These are phyloP conservation scores for Chaetops frenatus DNA, from an alignment of 2,113 vertebrate genomes.

Conservation along the genomic window DNA sequence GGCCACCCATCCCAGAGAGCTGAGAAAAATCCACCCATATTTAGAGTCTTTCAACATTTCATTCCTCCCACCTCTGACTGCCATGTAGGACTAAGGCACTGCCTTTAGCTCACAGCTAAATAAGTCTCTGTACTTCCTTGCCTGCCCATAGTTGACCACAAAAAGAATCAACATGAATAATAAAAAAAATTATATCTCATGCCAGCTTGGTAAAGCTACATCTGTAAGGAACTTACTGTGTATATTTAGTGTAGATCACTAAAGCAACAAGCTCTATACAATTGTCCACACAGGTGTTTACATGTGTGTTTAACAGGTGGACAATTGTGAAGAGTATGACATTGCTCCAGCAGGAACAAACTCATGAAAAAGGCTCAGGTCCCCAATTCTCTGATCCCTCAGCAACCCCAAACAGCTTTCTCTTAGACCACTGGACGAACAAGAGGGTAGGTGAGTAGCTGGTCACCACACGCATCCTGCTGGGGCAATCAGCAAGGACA, in stretches of 20 bases:
- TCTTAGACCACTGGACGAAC: background rate
- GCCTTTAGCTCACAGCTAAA: background rate
- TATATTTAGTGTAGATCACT: background rate
- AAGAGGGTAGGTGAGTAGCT: background rate
- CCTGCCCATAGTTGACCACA: background rate
- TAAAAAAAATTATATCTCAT: background rate
- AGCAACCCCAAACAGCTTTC: background rate
- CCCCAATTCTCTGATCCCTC: background rate
- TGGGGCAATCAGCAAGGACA: background rate
- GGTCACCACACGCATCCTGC: background rate
- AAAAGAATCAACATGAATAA: background rate
- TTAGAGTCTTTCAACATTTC: background rate
- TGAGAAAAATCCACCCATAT: background rate
- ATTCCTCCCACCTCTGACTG: background rate
- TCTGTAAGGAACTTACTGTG: background rate
- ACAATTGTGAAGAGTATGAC: background rate
- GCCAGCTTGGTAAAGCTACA: background rate
- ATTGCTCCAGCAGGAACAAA: background rate
- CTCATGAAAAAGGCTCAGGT: background rate
- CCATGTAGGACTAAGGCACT: background rate
- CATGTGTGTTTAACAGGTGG: background rate
- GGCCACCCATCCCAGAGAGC: background rate
- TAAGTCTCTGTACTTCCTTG: background rate
- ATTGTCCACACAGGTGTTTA: background rate
- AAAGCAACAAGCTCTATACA: background rate